A percentile compares a stretch with the other conserved stretches of the same genome.
phyloP scores from a whole-genome alignment of 2,888 invertebrate species.

The Timandra comae region DNA sequence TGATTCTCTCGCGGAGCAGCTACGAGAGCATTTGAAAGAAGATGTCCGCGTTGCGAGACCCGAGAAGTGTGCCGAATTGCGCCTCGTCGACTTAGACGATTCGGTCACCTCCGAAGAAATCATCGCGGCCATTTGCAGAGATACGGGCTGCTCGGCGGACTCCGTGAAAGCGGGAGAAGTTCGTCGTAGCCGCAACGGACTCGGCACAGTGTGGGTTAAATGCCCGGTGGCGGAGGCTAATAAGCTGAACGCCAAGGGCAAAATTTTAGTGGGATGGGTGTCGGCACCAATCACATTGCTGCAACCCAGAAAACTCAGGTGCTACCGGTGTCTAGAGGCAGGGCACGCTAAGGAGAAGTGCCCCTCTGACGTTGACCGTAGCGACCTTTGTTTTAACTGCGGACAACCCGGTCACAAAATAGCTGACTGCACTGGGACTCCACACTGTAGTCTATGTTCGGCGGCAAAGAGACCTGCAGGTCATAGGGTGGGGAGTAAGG shows the following conservation, averaged over 20 bases:
- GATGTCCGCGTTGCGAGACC: not conserved
- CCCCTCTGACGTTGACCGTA: not conserved
- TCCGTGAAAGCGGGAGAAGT: not conserved
- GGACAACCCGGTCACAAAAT: not conserved
- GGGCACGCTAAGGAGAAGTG: not conserved
- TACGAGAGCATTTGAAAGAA: not conserved
- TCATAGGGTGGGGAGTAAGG: constrained; percentile 3
- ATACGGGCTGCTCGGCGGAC: not conserved
- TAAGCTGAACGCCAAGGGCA: not conserved
- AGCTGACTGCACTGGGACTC: not conserved
- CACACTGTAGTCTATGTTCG: not conserved
- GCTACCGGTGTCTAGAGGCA: not conserved
- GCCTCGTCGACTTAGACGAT: not conserved
- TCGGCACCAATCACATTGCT: not conserved
- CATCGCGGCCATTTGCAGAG: not conserved
- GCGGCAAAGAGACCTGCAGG: not conserved
- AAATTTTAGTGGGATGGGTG: not conserved
- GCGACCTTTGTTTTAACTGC: not conserved
- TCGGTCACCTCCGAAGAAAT: not conserved
- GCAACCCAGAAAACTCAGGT: not conserved
- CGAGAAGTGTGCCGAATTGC: not conserved
- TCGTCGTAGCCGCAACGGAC: not conserved
- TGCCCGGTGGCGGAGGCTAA: not conserved
- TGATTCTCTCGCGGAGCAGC: not conserved
- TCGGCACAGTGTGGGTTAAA: not conserved